These are phyloP conservation scores for Bufotes viridis DNA, from an alignment of 2,797 vertebrate species.

Conservation along the genomic window DNA sequence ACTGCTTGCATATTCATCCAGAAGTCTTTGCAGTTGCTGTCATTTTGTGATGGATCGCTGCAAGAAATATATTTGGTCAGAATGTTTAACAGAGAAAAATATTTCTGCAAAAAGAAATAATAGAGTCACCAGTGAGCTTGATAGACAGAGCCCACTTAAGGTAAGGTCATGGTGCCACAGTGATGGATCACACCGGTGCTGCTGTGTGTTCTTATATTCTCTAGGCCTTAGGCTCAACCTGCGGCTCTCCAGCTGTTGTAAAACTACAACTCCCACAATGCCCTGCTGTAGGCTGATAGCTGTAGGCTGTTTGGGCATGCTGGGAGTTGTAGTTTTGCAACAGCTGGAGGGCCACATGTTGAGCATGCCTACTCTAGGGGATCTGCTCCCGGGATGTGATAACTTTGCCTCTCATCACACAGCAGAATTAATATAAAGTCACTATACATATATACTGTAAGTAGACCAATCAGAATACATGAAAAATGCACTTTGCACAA, in stretches of 20 bases:
- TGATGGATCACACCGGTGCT: background rate
- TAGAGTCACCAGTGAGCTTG: background rate
- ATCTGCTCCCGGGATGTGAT: background rate
- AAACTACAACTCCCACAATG: too few relatives aligned
- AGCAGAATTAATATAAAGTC: background rate
- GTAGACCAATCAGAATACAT: background rate
- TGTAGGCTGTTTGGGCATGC: too few relatives aligned
- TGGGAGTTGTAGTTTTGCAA: too few relatives aligned
- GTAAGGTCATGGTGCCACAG: background rate
- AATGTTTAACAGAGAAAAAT: background rate
- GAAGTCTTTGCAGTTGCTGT: conserved; percentile 90
- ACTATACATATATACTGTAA: background rate
- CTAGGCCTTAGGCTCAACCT: too few relatives aligned
- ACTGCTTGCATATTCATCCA: conserved; percentile 98
- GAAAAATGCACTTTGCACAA: background rate
- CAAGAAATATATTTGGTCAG: conserved; percentile 1
- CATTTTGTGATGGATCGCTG: conserved; percentile 93
- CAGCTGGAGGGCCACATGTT: too few relatives aligned
- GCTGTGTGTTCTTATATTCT: background rate
- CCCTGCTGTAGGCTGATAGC: too few relatives aligned
- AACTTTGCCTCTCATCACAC: background rate
- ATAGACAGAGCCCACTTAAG: background rate
- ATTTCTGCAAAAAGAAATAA: background rate
- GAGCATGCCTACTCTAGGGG: background rate
- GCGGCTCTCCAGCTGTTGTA: too few relatives aligned